Conservation (phyloP, 2,113 vertebrate genomes). For the Petrocephalus zakoni region DNA sequence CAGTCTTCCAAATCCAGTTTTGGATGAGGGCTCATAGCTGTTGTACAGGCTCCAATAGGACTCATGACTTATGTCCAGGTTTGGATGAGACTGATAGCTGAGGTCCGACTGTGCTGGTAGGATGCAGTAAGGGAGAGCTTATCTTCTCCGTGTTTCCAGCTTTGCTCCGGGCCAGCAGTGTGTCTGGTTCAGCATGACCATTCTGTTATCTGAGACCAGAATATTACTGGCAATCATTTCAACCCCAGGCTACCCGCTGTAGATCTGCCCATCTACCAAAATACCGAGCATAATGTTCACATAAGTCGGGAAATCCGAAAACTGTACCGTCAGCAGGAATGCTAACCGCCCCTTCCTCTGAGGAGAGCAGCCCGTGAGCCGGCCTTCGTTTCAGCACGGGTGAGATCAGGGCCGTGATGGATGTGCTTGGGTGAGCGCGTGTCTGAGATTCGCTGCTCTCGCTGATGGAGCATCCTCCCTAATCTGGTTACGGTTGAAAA, state of each 20-base stretch:
- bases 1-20: background rate
- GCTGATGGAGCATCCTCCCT: conserved; percentile 22
- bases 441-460: background rate
- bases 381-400: background rate
- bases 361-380: background rate
- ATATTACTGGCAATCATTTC: background rate
- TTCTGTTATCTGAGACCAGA: background rate
- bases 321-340: background rate
- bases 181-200: background rate
- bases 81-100: background rate
- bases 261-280: background rate
- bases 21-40: background rate
- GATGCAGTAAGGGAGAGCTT: background rate
- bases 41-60: background rate
- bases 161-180: background rate
- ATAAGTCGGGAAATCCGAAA: background rate
- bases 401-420: background rate
- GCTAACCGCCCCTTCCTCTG: background rate
- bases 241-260: background rate
- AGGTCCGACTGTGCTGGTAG: background rate
- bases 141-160: background rate
- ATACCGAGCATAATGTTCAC: background rate
- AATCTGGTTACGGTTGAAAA: conserved; percentile 28
- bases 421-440: conserved; percentile 1
- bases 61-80: background rate